phyloP scores from a whole-genome alignment of 2,888 invertebrate species.

The Allolobophora icterica region DNA sequence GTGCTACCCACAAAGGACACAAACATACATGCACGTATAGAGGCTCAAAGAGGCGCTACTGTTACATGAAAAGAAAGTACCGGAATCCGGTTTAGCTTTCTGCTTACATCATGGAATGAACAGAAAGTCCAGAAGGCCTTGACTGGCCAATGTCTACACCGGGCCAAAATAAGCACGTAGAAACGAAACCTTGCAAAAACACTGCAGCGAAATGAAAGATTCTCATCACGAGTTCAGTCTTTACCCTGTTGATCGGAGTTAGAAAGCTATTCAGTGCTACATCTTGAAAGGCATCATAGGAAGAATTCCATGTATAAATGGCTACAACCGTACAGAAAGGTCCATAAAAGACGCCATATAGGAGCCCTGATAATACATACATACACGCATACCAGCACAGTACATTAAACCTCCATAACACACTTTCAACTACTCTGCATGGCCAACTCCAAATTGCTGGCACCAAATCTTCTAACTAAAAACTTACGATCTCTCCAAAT shows the following conservation, averaged over 20 bases:
- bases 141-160: neutral
- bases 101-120: constrained; percentile 3
- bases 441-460: neutral
- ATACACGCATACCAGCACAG: neutral
- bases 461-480: neutral
- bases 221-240: neutral
- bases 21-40: neutral
- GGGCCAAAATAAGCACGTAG: neutral
- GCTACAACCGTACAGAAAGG: neutral
- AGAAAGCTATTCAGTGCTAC: neutral
- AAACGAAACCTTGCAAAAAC: neutral
- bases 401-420: neutral
- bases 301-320: neutral
- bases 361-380: neutral
- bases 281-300: neutral
- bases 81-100: neutral
- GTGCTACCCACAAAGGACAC: no score
- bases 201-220: neutral
- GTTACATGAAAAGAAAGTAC: no score
- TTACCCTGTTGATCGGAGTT: neutral
- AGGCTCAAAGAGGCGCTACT: neutral
- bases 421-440: neutral
- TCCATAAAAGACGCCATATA: neutral
- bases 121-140: neutral
- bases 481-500: neutral